Base-by-base conservation (phyloP, 2,797 vertebrate species). In the Catharus ustulatus region DNA sequence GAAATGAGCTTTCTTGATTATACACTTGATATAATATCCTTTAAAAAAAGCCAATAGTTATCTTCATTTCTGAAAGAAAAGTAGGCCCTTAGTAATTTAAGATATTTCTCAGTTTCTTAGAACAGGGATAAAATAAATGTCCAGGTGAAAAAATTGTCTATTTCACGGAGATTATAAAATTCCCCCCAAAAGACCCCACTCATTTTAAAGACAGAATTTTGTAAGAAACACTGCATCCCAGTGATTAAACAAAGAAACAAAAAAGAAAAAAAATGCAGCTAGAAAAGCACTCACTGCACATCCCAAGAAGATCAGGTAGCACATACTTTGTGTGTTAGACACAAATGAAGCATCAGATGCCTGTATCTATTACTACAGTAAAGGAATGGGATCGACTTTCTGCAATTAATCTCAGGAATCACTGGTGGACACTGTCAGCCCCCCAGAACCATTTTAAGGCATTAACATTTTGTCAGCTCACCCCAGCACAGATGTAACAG, bases 321-420 rank as follows among this genome's bases (percentile, higher is more conserved):
- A 30, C 36, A 34, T 8, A 58, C 22, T 67, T 57, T 27, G 14
- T 26, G 52, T 4, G 36, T 63, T 2, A n/a, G 2, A 68, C 0
- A 1, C 42, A 72, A 83, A 57, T 5, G 27, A 78, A 85, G 58
- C 66, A 46, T 52, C 72, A 34, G 76, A 67, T 2, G 1, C 15
- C 71, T 1, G 0, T 54, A 64, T 78, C 62, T 62, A 11, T 64
- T 72, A 57, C n/a, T 45, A 6, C 18, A 57, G 30, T 2, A 32
- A 89, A 77, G 58, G 34, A 84, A 84, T 0, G 2, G 27, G 32
- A 92, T 63, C 45, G 36, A 1, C 30, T 66, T 87, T 30, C 67
- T 79, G 78, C 55, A 79, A 0, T 64, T 74, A 42, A 63, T 63
- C 68, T 77, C 20, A 3, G 20, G 32, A 24, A 64, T 78, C 40